Conservation (phyloP, 2,888 invertebrate genomes). For the Stenichneumon culpator region DNA sequence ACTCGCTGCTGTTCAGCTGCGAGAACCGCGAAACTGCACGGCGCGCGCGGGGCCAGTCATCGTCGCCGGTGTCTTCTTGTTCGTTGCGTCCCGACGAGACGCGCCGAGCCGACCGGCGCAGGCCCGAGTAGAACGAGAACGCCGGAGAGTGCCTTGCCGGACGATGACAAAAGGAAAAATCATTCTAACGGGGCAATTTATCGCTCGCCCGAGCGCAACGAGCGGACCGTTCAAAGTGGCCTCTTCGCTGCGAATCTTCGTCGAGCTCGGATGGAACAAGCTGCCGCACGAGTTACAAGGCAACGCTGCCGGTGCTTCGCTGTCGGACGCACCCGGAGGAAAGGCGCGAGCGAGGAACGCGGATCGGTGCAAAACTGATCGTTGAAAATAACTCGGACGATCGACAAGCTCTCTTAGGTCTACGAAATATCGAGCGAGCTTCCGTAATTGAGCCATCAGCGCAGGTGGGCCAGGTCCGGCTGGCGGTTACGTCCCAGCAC, state of each 20-base stretch:
- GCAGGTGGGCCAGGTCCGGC: not conserved
- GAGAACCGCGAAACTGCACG: slow-evolving; percentile 39
- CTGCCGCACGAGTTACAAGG: not conserved
- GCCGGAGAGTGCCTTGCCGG: not conserved
- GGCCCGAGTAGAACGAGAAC: slow-evolving; percentile 15
- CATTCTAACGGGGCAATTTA: slow-evolving; percentile 53
- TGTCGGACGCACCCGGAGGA: not conserved
- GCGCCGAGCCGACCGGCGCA: not conserved
- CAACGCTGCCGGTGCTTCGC: not conserved
- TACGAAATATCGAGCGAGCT: slow-evolving; percentile 9
- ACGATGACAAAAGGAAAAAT: slow-evolving; percentile 50
- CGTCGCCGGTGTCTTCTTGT: slow-evolving; percentile 35
- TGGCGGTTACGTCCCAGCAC: too few relatives aligned
- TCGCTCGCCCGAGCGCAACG: slow-evolving; percentile 40
- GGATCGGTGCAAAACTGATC: not conserved
- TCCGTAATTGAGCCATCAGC: slow-evolving; percentile 21
- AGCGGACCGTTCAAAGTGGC: slow-evolving; percentile 1
- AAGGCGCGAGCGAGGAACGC: not conserved
- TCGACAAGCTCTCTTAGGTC: slow-evolving; percentile 12
- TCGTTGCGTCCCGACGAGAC: slow-evolving; percentile 37
- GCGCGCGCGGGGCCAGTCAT: slow-evolving; percentile 18
- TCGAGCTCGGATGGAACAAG: not conserved
- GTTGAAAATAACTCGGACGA: not conserved
- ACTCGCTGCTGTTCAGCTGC: slow-evolving; percentile 43
- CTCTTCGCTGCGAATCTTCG: not conserved